phyloP scores from a whole-genome alignment of 53 echinoderm and acorn worm species.

The Patiria pectinifera region DNA sequence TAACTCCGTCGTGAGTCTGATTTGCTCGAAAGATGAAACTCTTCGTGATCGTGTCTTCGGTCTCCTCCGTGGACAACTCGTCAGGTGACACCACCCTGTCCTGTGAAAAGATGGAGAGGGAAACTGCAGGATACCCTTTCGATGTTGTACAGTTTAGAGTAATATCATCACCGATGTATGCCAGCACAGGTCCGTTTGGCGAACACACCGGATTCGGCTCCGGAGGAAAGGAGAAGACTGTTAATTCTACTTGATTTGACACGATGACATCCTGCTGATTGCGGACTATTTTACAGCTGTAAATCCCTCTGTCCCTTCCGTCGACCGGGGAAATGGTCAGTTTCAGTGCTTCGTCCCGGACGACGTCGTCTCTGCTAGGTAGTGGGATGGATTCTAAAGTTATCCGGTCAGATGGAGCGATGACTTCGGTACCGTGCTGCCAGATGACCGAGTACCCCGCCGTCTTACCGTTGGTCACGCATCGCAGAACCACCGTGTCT shows the following conservation, averaged over 20 bases:
- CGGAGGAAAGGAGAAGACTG: constrained; percentile 20
- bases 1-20: background rate
- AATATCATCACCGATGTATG: constrained; percentile 8
- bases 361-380: background rate
- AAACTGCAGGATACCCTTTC: constrained; percentile 25
- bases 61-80: constrained; percentile 23
- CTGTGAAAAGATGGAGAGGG: constrained; percentile 1
- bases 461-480: background rate
- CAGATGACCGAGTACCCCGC: constrained; percentile 6
- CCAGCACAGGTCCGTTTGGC: constrained; percentile 26
- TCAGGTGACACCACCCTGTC: background rate
- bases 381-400: background rate
- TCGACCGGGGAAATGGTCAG: constrained; percentile 18
- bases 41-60: background rate
- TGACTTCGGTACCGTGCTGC: constrained; percentile 21
- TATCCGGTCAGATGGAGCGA: background rate
- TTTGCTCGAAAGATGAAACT: background rate
- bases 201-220: constrained; percentile 18
- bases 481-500: constrained; percentile 5
- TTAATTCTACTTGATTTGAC: background rate
- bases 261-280: background rate
- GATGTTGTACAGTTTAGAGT: background rate
- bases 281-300: constrained; percentile 26
- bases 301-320: constrained; percentile 21
- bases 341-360: background rate